These are phyloP conservation scores for Tragelaphus eurycerus DNA, from an alignment of 2,797 vertebrate species.

Conservation along the genomic window DNA sequence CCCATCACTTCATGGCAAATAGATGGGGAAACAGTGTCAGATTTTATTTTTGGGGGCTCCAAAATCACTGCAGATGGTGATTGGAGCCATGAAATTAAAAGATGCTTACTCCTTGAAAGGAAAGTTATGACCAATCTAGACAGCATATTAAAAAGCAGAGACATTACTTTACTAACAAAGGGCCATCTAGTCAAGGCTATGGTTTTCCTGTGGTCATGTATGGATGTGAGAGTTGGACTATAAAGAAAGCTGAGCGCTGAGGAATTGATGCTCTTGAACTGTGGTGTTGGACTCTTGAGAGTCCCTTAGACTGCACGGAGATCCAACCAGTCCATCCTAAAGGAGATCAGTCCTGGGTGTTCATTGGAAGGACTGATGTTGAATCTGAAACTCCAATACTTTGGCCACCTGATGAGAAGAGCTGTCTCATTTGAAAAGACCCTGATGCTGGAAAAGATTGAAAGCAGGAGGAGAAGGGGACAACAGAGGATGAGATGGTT, in stretches of 20 bases:
- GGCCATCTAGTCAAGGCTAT: too few species aligned
- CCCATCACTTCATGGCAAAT: not conserved
- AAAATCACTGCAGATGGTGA: not conserved
- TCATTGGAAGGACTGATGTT: too few species aligned
- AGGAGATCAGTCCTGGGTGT: not conserved
- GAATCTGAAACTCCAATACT: too few species aligned
- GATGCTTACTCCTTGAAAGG: not conserved
- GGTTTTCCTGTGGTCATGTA: not conserved
- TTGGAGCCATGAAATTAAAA: not conserved
- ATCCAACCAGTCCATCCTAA: not conserved
- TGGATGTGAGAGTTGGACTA: not conserved
- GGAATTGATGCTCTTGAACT: not conserved
- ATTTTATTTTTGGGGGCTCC: not conserved
- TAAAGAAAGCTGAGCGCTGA: fast-evolving
- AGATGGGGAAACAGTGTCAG: not conserved
- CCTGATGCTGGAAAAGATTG: too few species aligned
- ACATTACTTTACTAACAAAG: too few species aligned
- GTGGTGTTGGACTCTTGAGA: not conserved
- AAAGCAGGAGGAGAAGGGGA: too few species aligned
- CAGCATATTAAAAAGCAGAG: not conserved
- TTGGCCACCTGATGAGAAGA: too few species aligned
- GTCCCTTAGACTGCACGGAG: not conserved
- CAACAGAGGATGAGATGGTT: not conserved
- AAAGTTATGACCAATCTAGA: not conserved
- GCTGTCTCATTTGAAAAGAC: too few species aligned